Evolutionary conservation across 2,888 invertebrate genomes (phyloP).

Genomic region (Tipula unca): DNA sequence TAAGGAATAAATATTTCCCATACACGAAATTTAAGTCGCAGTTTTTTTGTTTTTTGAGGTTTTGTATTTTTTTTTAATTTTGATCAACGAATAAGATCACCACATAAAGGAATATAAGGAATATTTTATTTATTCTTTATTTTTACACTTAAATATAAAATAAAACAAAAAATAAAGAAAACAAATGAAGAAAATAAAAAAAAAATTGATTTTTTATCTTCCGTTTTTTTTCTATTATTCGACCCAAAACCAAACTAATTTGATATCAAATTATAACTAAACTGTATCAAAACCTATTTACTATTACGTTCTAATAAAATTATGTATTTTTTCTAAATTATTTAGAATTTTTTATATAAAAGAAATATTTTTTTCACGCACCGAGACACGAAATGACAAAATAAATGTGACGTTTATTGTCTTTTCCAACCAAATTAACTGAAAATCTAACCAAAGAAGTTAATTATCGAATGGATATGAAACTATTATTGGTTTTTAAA

Average conservation of each 20-base stretch:
- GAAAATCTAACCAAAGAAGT: background rate
- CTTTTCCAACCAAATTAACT: background rate
- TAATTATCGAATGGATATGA: background rate
- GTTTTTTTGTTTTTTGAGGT: background rate
- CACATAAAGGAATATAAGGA: constrained; percentile 8
- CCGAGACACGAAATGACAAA: background rate
- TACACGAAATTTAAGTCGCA: constrained; percentile 15
- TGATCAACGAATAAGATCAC: background rate
- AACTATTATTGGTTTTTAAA: background rate
- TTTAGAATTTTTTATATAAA: background rate
- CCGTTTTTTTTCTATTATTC: background rate
- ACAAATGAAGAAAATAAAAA: background rate
- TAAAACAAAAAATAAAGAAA: background rate
- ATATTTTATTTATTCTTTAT: background rate
- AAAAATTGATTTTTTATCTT: background rate
- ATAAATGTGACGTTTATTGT: background rate
- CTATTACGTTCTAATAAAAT: background rate
- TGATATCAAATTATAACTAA: background rate
- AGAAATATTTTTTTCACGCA: background rate
- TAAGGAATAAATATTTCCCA: constrained; percentile 16
- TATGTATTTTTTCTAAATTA: background rate
- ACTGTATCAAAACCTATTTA: background rate
- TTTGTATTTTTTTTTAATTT: background rate
- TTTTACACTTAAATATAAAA: background rate
- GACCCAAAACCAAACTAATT: background rate